Base-by-base conservation (phyloP, 2,797 vertebrate species). In the Acropternis orthonyx region DNA sequence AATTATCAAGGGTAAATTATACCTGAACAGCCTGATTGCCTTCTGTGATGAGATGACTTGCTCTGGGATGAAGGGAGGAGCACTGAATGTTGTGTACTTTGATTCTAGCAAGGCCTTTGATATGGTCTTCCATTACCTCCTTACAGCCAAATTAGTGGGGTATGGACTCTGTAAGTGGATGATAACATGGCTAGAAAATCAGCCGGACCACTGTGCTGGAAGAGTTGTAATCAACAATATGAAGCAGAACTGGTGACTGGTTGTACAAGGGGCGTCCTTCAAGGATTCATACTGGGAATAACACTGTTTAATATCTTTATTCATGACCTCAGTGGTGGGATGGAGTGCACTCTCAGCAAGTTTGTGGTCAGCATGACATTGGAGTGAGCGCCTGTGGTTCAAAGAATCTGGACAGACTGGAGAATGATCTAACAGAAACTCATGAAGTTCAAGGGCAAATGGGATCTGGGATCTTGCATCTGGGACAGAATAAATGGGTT, bases 1-100 rank as follows among this genome's bases (percentile, higher is more conserved):
- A 94, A 61, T 93, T 85, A 63, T 77, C 65, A 83, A 46, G 82
- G 32, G n/a, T 62, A 95, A 95, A 92, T 94, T 78, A 78, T 78
- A 85, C 73, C 92, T 92, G 89, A 88, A 89, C 75, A 88, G 88
- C 76, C 46, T 92, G 92, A 92, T 78, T 95, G 85, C 58, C 58
- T 92, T 92, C 79, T 81, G 62, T 78, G 91, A 95, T 92, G 72
- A 94, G 72, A 65, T 56, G 30, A 74, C 61, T 91, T 34, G 20
- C 43, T 78, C 58, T 54, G 27, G 74, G 65, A 41, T 86, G 73
- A 83, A 90, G 62, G 76, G 85, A 92, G 82, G 69, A 84, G 52
- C 62, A 34, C 20, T 58, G 67, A 59, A 24, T 41, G n/a, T 34
- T 78, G 66, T 91, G 85, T 58, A 65, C 89, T 91, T 90, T 86